Evolutionary conservation across 37 sponge, comb jelly and placozoan genomes (phyloP).

Genomic region (Mnemiopsis leidyi): DNA sequence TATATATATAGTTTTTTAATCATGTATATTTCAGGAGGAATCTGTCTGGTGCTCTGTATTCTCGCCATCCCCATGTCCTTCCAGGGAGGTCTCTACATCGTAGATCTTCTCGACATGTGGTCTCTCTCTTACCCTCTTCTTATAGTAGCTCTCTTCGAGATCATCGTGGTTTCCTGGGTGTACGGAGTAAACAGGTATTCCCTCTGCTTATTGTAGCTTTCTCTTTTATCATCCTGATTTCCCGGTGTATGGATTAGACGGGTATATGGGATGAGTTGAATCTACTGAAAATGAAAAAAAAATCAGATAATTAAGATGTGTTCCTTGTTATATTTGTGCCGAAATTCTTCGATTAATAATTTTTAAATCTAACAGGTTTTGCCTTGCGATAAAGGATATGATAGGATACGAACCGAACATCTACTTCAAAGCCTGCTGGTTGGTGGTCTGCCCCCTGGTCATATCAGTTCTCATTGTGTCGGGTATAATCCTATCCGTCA

Average conservation of each 20-base stretch:
- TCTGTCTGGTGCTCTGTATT: slow-evolving; percentile 75
- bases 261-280: too few species aligned
- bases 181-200: slow-evolving; percentile 81
- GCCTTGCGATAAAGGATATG: slow-evolving; percentile 29
- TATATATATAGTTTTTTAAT: too few species aligned
- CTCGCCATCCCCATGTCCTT: slow-evolving; percentile 80
- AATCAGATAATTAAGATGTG: too few species aligned
- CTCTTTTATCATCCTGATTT: background rate
- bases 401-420: slow-evolving; percentile 52
- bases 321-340: too few species aligned
- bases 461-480: slow-evolving; percentile 15
- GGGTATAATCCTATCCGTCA: background rate
- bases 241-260: too few species aligned
- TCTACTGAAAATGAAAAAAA: too few species aligned
- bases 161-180: slow-evolving; percentile 86
- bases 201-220: background rate
- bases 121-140: slow-evolving; percentile 82
- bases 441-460: background rate
- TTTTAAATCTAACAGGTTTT: slow-evolving; percentile 40
- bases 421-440: slow-evolving; percentile 34
- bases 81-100: slow-evolving; percentile 87
- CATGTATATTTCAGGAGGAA: slow-evolving; percentile 71
- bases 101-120: slow-evolving; percentile 86
- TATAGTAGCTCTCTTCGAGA: slow-evolving; percentile 83
- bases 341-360: too few species aligned